Base-by-base conservation (phyloP, 1,140 invertebrate species). In the Andricus grossulariae region DNA sequence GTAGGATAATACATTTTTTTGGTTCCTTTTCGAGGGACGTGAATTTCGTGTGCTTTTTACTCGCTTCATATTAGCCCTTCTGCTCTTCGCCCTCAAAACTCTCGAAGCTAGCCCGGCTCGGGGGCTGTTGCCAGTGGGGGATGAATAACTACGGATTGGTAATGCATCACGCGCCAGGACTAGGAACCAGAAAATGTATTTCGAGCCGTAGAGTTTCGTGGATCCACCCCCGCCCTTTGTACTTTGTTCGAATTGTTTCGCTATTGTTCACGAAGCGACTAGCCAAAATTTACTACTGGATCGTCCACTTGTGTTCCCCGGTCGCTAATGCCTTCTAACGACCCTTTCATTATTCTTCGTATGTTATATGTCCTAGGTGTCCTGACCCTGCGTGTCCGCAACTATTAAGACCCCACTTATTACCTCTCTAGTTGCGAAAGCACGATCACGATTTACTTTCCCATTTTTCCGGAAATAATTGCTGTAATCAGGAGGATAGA, bases 191-290 rank as follows among this genome's bases (percentile, higher is more conserved):
- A 74, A 50, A 77, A 70, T 73, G 70, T 66, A 71, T 39, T 70
- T 71, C 39, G 21, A 19, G 32, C 50, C 13, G n/a, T 15, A 50
- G 73, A 51, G 39, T 77, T 72, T 55, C 54, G 57, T 50, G 57
- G 51, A 49, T 39, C 39, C 50, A 39, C 55, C 21, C 45, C 54
- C 60, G 25, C 51, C 57, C 57, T 74, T 79, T 74, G 50, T 52
- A 18, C 73, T 77, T 73, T 75, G 73, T 73, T 15, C 25, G 80
- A 86, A 88, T 87, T 87, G 85, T 84, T 82, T 32, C 74, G 54
- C 84, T 80, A 84, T 86, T 88, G 87, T 87, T 84, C 84, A 51
- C 72, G 74, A 60, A 78, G 79, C 77, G 76, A 21, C n/a, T 77
- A 45, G 66, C 50, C 52, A 71, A 75, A 82, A 86, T 87, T 85